Conservation (phyloP, 2,888 invertebrate species). For the Archips crataeganus region DNA sequence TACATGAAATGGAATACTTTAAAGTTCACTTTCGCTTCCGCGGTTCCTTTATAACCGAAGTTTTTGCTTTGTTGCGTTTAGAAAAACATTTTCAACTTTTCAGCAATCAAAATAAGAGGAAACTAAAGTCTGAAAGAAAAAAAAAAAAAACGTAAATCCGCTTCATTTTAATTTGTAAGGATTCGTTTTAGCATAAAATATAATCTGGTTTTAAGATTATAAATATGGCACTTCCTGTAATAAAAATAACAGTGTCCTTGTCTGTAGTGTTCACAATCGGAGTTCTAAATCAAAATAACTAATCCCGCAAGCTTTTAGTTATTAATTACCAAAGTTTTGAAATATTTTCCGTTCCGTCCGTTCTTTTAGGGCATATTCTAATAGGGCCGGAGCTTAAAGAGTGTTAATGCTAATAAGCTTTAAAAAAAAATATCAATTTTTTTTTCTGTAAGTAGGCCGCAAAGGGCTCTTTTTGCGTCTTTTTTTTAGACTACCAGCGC, state of each 20-base stretch:
- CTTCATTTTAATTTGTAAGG: too few relatives aligned
- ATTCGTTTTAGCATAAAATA: too few relatives aligned
- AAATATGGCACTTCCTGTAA: neutral
- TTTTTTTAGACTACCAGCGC: too few relatives aligned
- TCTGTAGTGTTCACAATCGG: conserved; percentile 20
- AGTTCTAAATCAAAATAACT: conserved; percentile 47
- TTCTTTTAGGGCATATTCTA: neutral
- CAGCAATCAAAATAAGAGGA: too few relatives aligned
- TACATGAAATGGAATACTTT: conserved; percentile 21
- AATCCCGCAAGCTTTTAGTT: conserved; percentile 40
- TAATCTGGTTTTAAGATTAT: too few relatives aligned
- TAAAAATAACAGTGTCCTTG: neutral
- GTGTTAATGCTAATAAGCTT: neutral
- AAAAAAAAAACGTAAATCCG: too few relatives aligned
- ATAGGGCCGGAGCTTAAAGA: neutral
- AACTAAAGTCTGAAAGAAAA: too few relatives aligned
- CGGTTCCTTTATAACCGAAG: conserved; percentile 19
- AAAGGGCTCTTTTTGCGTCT: too few relatives aligned
- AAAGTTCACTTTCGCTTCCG: conserved; percentile 16
- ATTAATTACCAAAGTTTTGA: conserved; percentile 59
- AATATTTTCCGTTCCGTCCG: conserved; percentile 43
- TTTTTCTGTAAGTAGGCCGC: too few relatives aligned
- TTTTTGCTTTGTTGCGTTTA: neutral
- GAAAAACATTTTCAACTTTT: too few relatives aligned
- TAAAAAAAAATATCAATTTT: too few relatives aligned